Base-by-base conservation (phyloP, 2,797 vertebrate species). In the Balearica regulorum region DNA sequence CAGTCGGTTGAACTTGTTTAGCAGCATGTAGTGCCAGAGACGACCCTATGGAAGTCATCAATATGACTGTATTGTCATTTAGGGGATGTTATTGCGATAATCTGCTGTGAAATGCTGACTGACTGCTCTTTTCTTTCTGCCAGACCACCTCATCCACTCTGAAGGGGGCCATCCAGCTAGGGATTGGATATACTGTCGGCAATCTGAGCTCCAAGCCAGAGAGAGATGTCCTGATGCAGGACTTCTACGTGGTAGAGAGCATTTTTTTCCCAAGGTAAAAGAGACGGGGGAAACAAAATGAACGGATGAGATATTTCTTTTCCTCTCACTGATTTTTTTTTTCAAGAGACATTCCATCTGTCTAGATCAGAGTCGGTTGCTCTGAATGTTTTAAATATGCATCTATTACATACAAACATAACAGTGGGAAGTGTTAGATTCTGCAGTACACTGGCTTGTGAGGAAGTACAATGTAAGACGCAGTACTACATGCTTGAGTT, bases 131-230 rank as follows among this genome's bases (percentile, higher is more conserved):
- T 60, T n/a, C 70, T 43, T 91, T 76, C 60, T 93, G 13, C 9
- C 98, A 99, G 99, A 99, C 99, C 91, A 98, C 99, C n/a, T 99
- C 99, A 15, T 99, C 99, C 77, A 99, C 99, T 20, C 98, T 99
- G 97, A 99, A 99, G 97, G 99, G 99, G 5, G 98, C 99, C 97
- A 99, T 99, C 97, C 99, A 99, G 97, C 97, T 99, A 65, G 99
- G 99, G 26, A 99, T 99, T n/a, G 99, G 99, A 66, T 99, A 99
- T 91, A 99, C 99, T 0, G 99, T 99, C 11, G 99, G 99, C 87
- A 99, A 99, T 97, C 98, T 99, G 96, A 99, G 99, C 98, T 99
- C 99, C 96, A 99, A 99, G 96, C 99, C 99, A 0, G 99, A 99
- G 97, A 98, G 99, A 16, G 99, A 99, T 53, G 99, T 99, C 78